These are phyloP conservation scores for Pogona vitticeps DNA, from an alignment of 2,113 vertebrate genomes.

Conservation along the genomic window DNA sequence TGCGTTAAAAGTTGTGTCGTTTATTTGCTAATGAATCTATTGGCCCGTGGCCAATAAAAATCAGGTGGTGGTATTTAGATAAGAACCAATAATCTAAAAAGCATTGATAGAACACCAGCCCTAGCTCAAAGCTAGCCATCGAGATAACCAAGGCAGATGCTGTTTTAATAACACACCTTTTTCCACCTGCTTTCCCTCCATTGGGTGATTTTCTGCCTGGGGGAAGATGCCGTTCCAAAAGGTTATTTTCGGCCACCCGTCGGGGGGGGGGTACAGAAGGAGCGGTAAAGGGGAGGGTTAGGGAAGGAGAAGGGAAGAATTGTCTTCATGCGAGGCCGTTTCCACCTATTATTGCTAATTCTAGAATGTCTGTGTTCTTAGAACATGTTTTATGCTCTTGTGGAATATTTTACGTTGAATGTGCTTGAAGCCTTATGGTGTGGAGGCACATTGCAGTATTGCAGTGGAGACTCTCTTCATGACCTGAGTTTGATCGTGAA, in stretches of 20 bases:
- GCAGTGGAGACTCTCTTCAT: no score
- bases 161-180: neutral
- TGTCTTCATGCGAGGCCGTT: neutral
- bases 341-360: no score
- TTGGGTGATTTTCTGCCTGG: neutral
- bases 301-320: no score
- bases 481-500: no score
- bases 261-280: neutral
- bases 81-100: slow-evolving; percentile 9
- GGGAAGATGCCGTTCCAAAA: neutral
- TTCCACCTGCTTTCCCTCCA: neutral
- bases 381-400: no score
- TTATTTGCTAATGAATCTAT: slow-evolving; percentile 46
- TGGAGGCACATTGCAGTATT: no score
- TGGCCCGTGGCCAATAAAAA: slow-evolving; percentile 31
- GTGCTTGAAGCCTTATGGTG: no score
- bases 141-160: slow-evolving; percentile 2
- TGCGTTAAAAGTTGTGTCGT: neutral
- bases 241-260: neutral
- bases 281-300: neutral
- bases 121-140: neutral
- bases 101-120: neutral
- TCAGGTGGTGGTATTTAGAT: slow-evolving; percentile 31
- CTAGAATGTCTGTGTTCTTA: no score
- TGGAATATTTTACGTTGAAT: no score